Evolutionary conservation across 2,888 invertebrate genomes (phyloP), one percentile per base, ranked within the genome.

Genomic region (Biston stratarius): DNA sequence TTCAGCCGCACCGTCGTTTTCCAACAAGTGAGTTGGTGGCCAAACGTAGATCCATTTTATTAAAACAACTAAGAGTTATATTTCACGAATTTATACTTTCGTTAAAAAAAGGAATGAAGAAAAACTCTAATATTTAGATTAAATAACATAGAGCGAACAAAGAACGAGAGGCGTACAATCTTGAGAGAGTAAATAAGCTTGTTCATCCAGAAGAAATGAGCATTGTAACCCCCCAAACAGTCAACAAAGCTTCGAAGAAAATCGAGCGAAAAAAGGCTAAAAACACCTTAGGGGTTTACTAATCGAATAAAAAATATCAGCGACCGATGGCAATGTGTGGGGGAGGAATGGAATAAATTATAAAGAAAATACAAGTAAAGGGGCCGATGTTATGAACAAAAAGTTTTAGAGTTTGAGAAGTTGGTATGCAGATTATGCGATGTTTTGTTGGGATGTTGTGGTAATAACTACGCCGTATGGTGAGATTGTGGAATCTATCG

Each of bases 251-350:
- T 91, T 91, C 88, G 92, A 94, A 93, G 94, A 94, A 94, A 94
- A 94, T 94, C 92, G 93, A 92, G 90, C 94, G 93, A 94, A 94
- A 94, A 94, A 94, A 93, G 93, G 92, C 94, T 94, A 94, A 94
- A 94, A 94, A 94, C 94, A 94, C 94, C 94, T 94, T 91, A 89
- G 94, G 94, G 94, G 94, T 92, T 94, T 94, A 93, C 94, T 94
- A 94, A 94, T 94, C 94, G 94, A 94, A 94, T 94, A 94, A 94
- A 94, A 93, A 94, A 94, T 94, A 94, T 94, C 94, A 94, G 94
- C 93, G 93, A 90, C 92, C 92, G 90, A 93, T 92, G 92, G 90
- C 91, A 90, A 91, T 91, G 91, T 91, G 84, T 90, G 89, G 92
- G 93, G 94, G 92, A 90, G 91, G 82, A 89, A 90, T 85, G 87